phyloP scores from a whole-genome alignment of 1,140 invertebrate species.

The Lepidotrigona ventralis region DNA sequence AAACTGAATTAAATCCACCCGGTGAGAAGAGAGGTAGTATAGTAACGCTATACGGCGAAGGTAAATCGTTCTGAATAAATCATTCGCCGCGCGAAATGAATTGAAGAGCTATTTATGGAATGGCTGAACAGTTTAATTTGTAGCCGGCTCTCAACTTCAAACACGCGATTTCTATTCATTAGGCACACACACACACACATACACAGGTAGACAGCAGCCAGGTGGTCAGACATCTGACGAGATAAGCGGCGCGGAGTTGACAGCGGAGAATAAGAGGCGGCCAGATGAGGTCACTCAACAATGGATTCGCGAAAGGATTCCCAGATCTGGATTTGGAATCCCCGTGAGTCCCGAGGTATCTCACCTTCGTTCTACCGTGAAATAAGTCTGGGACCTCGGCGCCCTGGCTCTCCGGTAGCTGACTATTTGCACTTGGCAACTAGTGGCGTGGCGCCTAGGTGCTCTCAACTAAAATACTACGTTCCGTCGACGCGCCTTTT shows the following conservation, averaged over 20 bases:
- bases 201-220: background rate
- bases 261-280: constrained; percentile 38
- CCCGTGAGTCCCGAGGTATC: constrained; percentile 60
- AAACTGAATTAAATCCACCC: background rate
- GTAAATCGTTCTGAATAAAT: constrained; percentile 5
- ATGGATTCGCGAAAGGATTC: constrained; percentile 55
- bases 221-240: constrained; percentile 8
- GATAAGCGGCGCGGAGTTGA: constrained; percentile 16
- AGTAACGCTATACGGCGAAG: background rate
- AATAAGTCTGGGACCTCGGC: constrained; percentile 71
- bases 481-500: constrained; percentile 58
- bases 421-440: constrained; percentile 73
- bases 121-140: constrained; percentile 43
- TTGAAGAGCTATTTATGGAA: constrained; percentile 40
- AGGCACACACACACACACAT: constrained; percentile 30
- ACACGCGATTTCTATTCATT: constrained; percentile 55
- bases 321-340: constrained; percentile 65
- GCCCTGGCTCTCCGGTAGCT: constrained; percentile 46
- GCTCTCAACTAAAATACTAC: constrained; percentile 66
- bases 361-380: constrained; percentile 69
- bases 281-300: constrained; percentile 46
- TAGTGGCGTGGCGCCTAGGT: constrained; percentile 66
- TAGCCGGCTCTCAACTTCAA: background rate
- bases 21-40: background rate
- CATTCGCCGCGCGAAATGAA: constrained; percentile 16